Conservation (phyloP, 2,797 vertebrate species). For the Rhinophrynus dorsalis region DNA sequence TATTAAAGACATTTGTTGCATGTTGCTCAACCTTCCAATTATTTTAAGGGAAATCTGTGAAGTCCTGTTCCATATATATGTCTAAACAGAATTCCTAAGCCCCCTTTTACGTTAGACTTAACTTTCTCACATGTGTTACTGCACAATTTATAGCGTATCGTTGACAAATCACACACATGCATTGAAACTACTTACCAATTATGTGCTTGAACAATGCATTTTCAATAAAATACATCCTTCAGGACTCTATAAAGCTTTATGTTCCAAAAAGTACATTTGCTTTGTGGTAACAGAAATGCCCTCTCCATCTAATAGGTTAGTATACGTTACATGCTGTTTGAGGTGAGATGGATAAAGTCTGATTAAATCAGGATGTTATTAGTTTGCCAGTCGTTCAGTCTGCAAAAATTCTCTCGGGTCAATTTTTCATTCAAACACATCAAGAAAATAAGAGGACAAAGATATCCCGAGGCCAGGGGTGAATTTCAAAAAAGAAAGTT, state of each 20-base stretch:
- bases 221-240: neutral
- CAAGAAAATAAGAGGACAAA: too few relatives aligned
- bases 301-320: too few relatives aligned
- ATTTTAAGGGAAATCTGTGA: neutral
- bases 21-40: neutral
- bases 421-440: too few relatives aligned
- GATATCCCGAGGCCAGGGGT: too few relatives aligned
- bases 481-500: too few relatives aligned
- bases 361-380: neutral
- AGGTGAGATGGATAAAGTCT: neutral
- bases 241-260: neutral
- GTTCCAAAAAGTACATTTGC: neutral
- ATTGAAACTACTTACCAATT: neutral
- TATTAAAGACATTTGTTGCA: conserved; percentile 50
- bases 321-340: neutral
- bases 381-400: neutral
- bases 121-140: neutral
- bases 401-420: too few relatives aligned
- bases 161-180: neutral
- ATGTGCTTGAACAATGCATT: neutral
- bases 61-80: neutral
- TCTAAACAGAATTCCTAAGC: too few relatives aligned
- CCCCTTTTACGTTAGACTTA: neutral
- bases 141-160: neutral
- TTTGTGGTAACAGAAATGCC: neutral